Evolutionary conservation across 1,140 invertebrate genomes (phyloP).

Genomic region (Apis florea): DNA sequence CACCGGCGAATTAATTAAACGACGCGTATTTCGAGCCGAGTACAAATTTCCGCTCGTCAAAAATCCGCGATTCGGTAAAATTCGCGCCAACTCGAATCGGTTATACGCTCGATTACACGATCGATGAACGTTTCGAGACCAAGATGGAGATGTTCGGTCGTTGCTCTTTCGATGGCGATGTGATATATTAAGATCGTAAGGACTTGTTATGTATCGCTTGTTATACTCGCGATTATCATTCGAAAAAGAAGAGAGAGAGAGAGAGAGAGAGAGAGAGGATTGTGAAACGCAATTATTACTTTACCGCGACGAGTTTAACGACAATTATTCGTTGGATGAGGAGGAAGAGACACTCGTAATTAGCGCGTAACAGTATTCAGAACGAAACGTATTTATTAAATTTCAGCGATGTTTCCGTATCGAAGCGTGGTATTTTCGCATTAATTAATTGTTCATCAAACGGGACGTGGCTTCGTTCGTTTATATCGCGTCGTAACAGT

Average conservation of each 20-base stretch:
- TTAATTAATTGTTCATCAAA: constrained; percentile 45
- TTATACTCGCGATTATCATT: no score
- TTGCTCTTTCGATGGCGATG: no score
- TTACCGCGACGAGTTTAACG: not conserved
- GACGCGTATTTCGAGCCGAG: constrained; percentile 22
- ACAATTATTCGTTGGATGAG: not conserved
- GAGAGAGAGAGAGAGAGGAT: no score
- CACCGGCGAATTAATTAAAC: constrained; percentile 38
- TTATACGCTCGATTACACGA: not conserved
- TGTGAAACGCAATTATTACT: constrained; percentile 8
- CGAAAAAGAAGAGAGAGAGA: no score
- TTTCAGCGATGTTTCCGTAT: constrained; percentile 22
- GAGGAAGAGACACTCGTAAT: constrained; percentile 3
- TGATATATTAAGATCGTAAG: no score
- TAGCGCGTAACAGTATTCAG: not conserved
- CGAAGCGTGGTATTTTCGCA: not conserved
- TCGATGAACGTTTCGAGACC: no score
- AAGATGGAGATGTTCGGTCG: no score
- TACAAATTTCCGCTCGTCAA: constrained; percentile 29
- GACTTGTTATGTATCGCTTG: no score
- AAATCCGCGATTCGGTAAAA: not conserved
- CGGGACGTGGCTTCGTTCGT: not conserved
- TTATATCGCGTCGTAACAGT: not conserved
- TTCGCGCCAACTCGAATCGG: no score
- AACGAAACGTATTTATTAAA: constrained; percentile 35